A percentile compares a stretch with the other conserved stretches of the same genome.
phyloP scores from a whole-genome alignment of 2,797 vertebrate genomes.

The Phalloptychus januarius region DNA sequence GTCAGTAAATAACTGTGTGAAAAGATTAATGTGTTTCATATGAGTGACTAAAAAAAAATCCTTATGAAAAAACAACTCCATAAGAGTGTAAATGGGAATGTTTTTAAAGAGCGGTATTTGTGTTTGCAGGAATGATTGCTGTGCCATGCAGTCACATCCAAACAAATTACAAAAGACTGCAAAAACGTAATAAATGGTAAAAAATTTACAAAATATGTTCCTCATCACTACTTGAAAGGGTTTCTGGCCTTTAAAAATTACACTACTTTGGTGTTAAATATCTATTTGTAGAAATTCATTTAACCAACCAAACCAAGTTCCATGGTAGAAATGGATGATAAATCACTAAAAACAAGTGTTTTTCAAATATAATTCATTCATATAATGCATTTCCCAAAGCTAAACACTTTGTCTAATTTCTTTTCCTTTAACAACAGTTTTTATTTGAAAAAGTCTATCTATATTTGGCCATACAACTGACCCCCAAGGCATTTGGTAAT shows the following conservation, averaged over 20 bases:
- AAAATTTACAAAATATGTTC: too few species aligned
- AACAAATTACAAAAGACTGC: too few species aligned
- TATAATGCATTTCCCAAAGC: too few species aligned
- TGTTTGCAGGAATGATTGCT: neutral
- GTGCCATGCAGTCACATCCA: too few species aligned
- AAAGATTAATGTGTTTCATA: neutral
- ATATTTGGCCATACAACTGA: neutral
- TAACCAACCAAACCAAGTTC: neutral
- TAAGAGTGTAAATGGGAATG: neutral
- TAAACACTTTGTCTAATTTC: neutral
- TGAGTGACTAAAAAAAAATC: neutral
- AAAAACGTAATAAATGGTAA: too few species aligned
- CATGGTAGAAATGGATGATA: neutral
- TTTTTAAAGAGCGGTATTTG: neutral
- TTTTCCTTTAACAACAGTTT: neutral
- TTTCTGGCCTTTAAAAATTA: neutral
- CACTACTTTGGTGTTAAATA: neutral
- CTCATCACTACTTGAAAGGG: neutral
- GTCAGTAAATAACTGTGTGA: neutral
- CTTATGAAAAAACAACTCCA: too few species aligned
- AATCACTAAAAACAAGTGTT: neutral
- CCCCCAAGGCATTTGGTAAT: neutral
- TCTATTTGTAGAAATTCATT: neutral
- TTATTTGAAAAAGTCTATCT: neutral
- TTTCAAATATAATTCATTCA: too few species aligned